Percentiles rank a stretch among this genome's conserved stretches.
These are phyloP conservation scores for Drosophila nigrodunni DNA, from an alignment of 1,140 invertebrate species.

Conservation along the genomic window DNA sequence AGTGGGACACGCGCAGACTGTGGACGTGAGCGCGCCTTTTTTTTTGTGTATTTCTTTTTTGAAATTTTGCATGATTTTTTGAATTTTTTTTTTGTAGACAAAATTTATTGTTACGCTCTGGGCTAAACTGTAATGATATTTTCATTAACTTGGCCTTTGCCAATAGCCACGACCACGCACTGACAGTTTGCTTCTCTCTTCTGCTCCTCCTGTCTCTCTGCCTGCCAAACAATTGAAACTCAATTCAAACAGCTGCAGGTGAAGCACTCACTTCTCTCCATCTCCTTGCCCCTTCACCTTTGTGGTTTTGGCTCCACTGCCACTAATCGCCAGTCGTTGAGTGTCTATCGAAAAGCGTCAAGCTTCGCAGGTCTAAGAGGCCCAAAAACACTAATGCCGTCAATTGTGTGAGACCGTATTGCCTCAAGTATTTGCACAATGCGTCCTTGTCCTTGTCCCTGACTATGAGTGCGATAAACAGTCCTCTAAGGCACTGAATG, in stretches of 20 bases:
- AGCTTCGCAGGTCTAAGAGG: conserved; percentile 18
- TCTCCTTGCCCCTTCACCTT: background rate
- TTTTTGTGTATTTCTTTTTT: background rate
- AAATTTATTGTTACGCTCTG: conserved; percentile 67
- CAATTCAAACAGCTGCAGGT: conserved; percentile 60
- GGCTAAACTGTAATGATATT: conserved; percentile 78
- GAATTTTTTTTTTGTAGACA: conserved; percentile 19
- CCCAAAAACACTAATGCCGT: conserved; percentile 53
- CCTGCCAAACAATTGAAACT: conserved; percentile 52
- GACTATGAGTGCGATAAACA: conserved; percentile 24
- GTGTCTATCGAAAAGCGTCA: conserved; percentile 71
- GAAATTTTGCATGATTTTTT: background rate
- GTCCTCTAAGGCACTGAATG: background rate
- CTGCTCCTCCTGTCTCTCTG: background rate
- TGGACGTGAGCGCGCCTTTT: conserved; percentile 32
- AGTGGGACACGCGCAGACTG: conserved; percentile 44
- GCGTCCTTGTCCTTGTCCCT: conserved; percentile 81
- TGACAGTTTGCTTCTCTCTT: conserved; percentile 6
- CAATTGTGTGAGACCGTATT: conserved; percentile 35
- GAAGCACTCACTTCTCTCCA: conserved; percentile 30
- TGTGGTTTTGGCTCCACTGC: conserved; percentile 2
- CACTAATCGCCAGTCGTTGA: conserved; percentile 66
- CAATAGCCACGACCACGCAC: conserved; percentile 64
- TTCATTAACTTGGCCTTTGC: conserved; percentile 80
- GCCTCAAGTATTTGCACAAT: conserved; percentile 70